Evolutionary conservation across 2,888 invertebrate genomes (phyloP).

Genomic region (Pollenia amentaria): DNA sequence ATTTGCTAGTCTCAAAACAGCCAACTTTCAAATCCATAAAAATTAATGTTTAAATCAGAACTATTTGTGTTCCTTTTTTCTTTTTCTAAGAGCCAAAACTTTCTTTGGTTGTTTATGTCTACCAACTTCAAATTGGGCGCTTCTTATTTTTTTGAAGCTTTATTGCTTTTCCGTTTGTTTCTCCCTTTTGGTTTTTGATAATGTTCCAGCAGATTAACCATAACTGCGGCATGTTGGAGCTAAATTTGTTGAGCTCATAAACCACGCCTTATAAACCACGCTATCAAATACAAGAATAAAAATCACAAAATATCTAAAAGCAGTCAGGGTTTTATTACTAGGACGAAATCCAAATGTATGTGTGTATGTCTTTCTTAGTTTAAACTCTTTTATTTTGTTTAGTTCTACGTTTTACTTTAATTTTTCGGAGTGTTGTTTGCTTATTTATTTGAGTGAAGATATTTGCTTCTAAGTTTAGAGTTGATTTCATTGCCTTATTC

Average conservation of each 20-base stretch:
- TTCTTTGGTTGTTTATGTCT: conserved; percentile 46
- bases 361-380: conserved; percentile 58
- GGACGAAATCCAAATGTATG: conserved; percentile 62
- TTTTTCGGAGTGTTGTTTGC: conserved; percentile 20
- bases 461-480: not conserved
- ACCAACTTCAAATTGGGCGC: conserved; percentile 40
- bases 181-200: conserved; percentile 65
- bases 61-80: not conserved
- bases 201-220: conserved; percentile 75
- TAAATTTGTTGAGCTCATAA: conserved; percentile 71
- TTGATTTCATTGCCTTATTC: not conserved
- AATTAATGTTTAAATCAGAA: conserved; percentile 31
- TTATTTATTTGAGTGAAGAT: not conserved
- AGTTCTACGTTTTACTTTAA: not conserved
- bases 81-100: conserved; percentile 64
- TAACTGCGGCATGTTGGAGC: conserved; percentile 73
- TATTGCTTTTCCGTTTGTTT: conserved; percentile 25
- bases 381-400: conserved; percentile 7
- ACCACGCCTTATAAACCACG: conserved; percentile 71
- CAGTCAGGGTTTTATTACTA: conserved; percentile 32
- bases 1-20: conserved; percentile 50
- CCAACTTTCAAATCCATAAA: conserved; percentile 56
- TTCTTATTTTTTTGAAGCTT: conserved; percentile 60
- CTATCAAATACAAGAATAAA: conserved; percentile 32
- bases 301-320: conserved; percentile 32